These are phyloP conservation scores for Phalacrocorax pelagicus DNA, from an alignment of 2,113 vertebrate species.

Conservation along the genomic window DNA sequence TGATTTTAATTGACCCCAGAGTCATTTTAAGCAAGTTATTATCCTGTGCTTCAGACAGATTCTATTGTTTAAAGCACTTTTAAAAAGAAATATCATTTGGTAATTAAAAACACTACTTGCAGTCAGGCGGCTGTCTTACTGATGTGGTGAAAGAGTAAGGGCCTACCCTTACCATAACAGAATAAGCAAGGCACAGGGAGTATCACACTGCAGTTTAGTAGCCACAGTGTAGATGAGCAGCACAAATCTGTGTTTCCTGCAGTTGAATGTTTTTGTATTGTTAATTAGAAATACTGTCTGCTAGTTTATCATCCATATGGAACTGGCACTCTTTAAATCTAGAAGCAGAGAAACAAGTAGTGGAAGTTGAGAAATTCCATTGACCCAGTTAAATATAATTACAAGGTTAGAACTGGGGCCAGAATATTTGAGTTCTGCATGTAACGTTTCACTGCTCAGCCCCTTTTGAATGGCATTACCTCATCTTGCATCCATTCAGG, in stretches of 20 bases:
- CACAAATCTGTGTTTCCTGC: neutral
- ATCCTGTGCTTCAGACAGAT: neutral
- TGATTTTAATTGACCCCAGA: neutral
- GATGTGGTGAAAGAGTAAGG: neutral
- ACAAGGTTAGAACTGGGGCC: neutral
- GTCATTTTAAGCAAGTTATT: neutral
- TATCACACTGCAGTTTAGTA: neutral
- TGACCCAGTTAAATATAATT: conserved; percentile 51
- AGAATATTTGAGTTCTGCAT: conserved; percentile 9
- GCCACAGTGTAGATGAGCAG: neutral
- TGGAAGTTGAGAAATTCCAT: conserved; percentile 27
- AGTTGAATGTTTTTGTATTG: neutral
- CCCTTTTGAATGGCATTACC: conserved; percentile 32
- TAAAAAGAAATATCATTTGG: neutral
- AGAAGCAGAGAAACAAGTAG: neutral
- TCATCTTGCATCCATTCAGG: conserved; percentile 56
- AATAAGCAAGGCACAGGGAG: neutral
- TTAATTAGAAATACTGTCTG: neutral
- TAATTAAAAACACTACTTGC: neutral
- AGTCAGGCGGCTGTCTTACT: neutral
- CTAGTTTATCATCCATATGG: neutral
- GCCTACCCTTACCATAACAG: neutral
- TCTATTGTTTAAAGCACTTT: neutral
- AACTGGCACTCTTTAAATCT: neutral
- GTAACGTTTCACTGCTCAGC: conserved; percentile 21